A percentile compares a stretch with the other conserved stretches of the same genome.
phyloP scores from a whole-genome alignment of 35 echinoderm and acorn worm genomes.

The Acanthaster planci region DNA sequence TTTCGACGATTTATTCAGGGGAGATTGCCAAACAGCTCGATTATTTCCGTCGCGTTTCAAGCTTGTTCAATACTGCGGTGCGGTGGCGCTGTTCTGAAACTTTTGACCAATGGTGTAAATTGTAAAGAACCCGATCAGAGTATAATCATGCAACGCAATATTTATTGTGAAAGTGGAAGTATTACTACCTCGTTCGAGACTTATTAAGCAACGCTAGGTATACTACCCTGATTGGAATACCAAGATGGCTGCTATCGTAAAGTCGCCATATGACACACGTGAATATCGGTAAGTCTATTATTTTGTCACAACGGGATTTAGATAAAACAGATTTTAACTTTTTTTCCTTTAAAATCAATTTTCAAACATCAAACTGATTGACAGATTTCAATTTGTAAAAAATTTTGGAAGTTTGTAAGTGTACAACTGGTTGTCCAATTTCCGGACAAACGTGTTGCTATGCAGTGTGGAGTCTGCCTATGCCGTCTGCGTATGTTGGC shows the following conservation, averaged over 20 bases:
- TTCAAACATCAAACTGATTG: neutral
- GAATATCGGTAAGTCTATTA: conserved; percentile 46
- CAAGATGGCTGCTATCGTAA: conserved; percentile 4
- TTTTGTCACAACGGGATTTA: neutral
- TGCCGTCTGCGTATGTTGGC: no score
- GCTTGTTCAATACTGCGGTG: no score
- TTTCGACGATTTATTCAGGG: no score
- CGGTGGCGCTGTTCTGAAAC: conserved; percentile 5
- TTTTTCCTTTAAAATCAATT: neutral
- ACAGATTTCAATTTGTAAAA: neutral
- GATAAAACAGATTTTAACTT: no score
- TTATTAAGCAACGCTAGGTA: no score
- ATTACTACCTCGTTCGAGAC: no score
- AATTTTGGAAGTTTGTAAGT: neutral
- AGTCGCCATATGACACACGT: conserved; percentile 42
- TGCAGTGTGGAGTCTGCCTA: no score
- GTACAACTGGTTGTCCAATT: neutral
- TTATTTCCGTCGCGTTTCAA: no score
- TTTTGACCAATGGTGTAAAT: conserved; percentile 10
- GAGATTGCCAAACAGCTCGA: no score
- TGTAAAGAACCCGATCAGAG: neutral
- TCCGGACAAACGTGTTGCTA: neutral
- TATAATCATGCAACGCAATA: neutral
- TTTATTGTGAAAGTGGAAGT: no score
- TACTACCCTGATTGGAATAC: neutral